phyloP scores from a whole-genome alignment of 92 coral and sea anemone genomes.

The Siderastrea radians region DNA sequence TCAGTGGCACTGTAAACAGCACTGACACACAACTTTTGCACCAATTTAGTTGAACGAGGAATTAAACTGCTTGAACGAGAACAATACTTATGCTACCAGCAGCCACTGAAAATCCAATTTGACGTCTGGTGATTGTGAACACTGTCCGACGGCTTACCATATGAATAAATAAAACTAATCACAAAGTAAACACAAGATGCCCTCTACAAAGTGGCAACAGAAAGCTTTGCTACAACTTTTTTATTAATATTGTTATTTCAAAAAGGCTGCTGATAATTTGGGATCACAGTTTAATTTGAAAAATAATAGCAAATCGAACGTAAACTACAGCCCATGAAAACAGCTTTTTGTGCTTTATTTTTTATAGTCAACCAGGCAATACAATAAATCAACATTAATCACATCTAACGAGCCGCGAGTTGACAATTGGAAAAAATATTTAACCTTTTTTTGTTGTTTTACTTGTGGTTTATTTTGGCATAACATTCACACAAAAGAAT shows the following conservation, averaged over 20 bases:
- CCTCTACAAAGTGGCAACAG: neutral
- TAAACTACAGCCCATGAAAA: neutral
- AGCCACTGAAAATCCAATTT: neutral
- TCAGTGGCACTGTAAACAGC: constrained; percentile 1
- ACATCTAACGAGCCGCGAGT: constrained; percentile 2
- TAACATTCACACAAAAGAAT: neutral
- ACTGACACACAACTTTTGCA: no score
- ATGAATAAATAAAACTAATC: constrained; percentile 21
- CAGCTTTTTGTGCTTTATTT: neutral
- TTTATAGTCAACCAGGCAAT: neutral
- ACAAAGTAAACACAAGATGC: constrained; percentile 1
- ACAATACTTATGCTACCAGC: neutral
- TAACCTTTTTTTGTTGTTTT: constrained; percentile 25
- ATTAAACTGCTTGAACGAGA: neutral
- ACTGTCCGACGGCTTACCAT: neutral
- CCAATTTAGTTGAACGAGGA: neutral
- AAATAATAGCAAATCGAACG: neutral
- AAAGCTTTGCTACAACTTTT: constrained; percentile 7
- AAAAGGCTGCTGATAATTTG: neutral
- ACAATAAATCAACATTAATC: constrained; percentile 20
- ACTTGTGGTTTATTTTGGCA: neutral
- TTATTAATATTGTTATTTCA: neutral
- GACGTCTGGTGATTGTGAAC: neutral
- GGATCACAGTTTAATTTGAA: neutral
- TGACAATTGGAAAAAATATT: constrained; percentile 13